phyloP scores from a whole-genome alignment of 2,113 vertebrate species.

The Epinephelus lanceolatus region DNA sequence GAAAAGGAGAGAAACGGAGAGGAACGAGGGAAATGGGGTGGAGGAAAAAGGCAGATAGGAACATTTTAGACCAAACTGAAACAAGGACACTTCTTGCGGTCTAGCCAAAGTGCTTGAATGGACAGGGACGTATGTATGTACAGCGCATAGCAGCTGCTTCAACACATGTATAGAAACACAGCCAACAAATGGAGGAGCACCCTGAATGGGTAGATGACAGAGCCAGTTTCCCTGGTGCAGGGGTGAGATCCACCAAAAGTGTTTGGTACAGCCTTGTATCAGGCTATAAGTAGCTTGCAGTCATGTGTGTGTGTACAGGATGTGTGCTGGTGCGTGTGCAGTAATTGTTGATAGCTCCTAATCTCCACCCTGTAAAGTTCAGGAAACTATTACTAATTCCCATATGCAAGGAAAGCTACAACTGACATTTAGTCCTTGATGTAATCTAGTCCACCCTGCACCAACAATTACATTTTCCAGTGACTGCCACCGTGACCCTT shows the following conservation, averaged over 20 bases:
- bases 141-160: constrained; percentile 64
- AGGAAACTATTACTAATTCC: constrained; percentile 29
- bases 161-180: constrained; percentile 57
- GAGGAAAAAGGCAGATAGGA: constrained; percentile 27
- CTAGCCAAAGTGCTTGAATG: constrained; percentile 57
- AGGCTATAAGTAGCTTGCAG: not conserved
- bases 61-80: constrained; percentile 37
- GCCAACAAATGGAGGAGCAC: constrained; percentile 50
- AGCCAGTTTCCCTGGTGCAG: constrained; percentile 50
- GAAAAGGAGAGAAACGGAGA: constrained; percentile 4
- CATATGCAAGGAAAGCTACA: not conserved
- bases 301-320: not conserved
- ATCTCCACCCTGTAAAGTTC: not conserved
- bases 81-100: constrained; percentile 13
- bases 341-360: not conserved
- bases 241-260: constrained; percentile 48
- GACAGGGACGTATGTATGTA: constrained; percentile 53
- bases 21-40: not conserved
- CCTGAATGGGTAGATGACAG: constrained; percentile 41
- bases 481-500: not conserved
- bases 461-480: constrained; percentile 9
- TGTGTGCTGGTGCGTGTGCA: not conserved
- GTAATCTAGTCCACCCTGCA: not conserved
- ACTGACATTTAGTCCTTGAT: not conserved
- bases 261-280: constrained; percentile 1